phyloP scores from a whole-genome alignment of 2,113 vertebrate species.

The Gobius niger region DNA sequence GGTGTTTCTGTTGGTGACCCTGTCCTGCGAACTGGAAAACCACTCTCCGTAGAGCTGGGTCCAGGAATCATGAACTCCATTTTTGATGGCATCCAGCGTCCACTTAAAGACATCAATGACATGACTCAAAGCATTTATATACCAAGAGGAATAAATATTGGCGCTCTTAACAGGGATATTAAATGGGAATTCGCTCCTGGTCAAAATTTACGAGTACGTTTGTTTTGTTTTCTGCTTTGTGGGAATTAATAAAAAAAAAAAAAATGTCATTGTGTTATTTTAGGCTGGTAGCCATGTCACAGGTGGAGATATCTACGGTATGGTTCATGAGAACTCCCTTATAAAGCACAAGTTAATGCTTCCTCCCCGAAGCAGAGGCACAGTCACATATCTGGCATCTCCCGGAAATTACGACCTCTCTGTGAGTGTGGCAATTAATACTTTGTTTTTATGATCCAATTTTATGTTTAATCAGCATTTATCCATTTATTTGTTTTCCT shows the following conservation, averaged over 20 bases:
- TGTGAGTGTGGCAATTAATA: slow-evolving; percentile 77
- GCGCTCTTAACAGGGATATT: slow-evolving; percentile 89
- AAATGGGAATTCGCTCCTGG: slow-evolving; percentile 93
- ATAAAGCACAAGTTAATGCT: slow-evolving; percentile 98
- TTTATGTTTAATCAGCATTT: not conserved
- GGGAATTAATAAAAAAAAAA: not conserved
- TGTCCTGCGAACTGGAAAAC: slow-evolving; percentile 95
- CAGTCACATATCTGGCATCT: slow-evolving; percentile 91
- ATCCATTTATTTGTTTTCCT: slow-evolving; percentile 67
- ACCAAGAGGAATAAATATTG: slow-evolving; percentile 94
- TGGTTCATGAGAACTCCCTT: slow-evolving; percentile 92
- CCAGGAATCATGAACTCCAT: slow-evolving; percentile 98
- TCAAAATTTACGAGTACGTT: slow-evolving; percentile 85
- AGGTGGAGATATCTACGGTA: slow-evolving; percentile 93
- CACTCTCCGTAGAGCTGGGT: slow-evolving; percentile 93
- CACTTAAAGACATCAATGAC: slow-evolving; percentile 90
- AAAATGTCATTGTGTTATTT: not conserved
- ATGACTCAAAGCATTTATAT: slow-evolving; percentile 96
- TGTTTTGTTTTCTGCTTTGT: not conserved
- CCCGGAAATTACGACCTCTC: slow-evolving; percentile 93
- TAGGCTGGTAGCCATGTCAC: slow-evolving; percentile 96
- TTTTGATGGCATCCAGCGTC: slow-evolving; percentile 98
- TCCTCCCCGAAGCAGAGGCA: slow-evolving; percentile 89
- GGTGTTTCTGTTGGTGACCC: slow-evolving; percentile 96
- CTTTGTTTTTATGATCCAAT: not conserved